Base-by-base conservation (phyloP, 2,888 invertebrate species). In the Andrena fulva region DNA sequence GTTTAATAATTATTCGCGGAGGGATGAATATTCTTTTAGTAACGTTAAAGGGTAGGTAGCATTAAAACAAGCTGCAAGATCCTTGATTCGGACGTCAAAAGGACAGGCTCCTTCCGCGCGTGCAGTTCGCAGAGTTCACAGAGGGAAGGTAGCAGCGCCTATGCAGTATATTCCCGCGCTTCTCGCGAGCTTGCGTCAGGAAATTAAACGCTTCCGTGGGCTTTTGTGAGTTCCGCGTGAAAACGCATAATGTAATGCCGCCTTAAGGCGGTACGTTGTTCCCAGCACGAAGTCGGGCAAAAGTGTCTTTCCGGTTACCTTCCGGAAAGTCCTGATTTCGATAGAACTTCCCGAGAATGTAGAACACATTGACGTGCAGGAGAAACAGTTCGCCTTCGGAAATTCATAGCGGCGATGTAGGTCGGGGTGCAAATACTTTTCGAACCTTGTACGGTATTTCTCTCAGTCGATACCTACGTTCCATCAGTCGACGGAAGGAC, bases 171-270 rank as follows among this genome's bases (percentile, higher is more conserved):
- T 80, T 67, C 59, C 33, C 29, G 71, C 20, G 56, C 42, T 63
- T 59, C 29, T 60, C 72, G 68, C 59, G 52, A 54, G 63, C 64
- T 76, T 64, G 62, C 80, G 82, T 42, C 72, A 68, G 72, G 82
- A 80, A 80, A 82, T 86, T 85, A 86, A 86, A 77, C 82, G 80
- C 85, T 89, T 88, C 86, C 89, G 83, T 69, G 85, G 82, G 82
- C 72, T 84, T 85, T 85, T 86, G 77, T 80, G 83, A 89, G 89
- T 89, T 86, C 80, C 85, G 68, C 80, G 85, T 80, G 85, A 89
- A 82, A 87, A 84, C 87, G 73, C 83, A 84, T 85, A 87, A 87
- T 71, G 85, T 56, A 52, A 71, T 70, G 64, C 52, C 59, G 60
- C 83, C 80, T 86, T 80, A 78, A 78, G 73, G 75, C 63, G 59